Evolutionary conservation across 1,140 invertebrate genomes (phyloP).

Genomic region (Pseudomyrmex gracilis): DNA sequence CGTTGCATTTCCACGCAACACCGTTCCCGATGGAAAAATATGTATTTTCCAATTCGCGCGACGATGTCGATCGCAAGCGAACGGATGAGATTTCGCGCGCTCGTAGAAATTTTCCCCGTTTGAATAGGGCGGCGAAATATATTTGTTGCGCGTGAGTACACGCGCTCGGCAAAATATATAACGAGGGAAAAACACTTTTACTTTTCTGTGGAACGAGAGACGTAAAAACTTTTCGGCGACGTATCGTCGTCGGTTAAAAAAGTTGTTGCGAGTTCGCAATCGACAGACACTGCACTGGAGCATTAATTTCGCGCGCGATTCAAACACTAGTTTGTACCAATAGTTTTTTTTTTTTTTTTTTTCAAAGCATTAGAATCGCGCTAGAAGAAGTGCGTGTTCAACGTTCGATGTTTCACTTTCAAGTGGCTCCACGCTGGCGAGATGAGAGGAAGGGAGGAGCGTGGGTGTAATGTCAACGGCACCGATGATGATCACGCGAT

Average conservation of each 20-base stretch:
- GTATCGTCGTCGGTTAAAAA: not conserved
- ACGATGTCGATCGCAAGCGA: slow-evolving; percentile 33
- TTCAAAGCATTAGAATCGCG: not conserved
- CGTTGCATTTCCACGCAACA: slow-evolving; percentile 8
- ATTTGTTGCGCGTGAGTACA: not conserved
- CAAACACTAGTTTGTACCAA: too few species aligned
- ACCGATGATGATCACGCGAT: slow-evolving; percentile 57
- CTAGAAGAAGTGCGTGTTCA: not conserved
- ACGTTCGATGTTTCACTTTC: not conserved
- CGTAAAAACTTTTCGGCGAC: too few species aligned
- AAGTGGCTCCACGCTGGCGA: not conserved
- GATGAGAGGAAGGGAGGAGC: not conserved
- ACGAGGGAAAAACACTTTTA: not conserved
- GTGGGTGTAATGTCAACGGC: slow-evolving; percentile 22
- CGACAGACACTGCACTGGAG: too few species aligned
- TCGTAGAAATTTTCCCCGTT: slow-evolving; percentile 6
- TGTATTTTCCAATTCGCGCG: slow-evolving; percentile 41
- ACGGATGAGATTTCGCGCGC: slow-evolving; percentile 12
- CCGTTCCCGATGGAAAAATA: not conserved
- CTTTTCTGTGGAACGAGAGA: too few species aligned
- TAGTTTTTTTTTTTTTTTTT: too few species aligned
- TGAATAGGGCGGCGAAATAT: not conserved
- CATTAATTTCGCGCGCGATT: not conserved
- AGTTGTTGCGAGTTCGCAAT: not conserved
- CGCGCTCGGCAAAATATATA: slow-evolving; percentile 11